Evolutionary conservation across 2,888 invertebrate genomes (phyloP), one percentile per base, ranked within the genome.

Genomic region (Sarcophaga carnaria): DNA sequence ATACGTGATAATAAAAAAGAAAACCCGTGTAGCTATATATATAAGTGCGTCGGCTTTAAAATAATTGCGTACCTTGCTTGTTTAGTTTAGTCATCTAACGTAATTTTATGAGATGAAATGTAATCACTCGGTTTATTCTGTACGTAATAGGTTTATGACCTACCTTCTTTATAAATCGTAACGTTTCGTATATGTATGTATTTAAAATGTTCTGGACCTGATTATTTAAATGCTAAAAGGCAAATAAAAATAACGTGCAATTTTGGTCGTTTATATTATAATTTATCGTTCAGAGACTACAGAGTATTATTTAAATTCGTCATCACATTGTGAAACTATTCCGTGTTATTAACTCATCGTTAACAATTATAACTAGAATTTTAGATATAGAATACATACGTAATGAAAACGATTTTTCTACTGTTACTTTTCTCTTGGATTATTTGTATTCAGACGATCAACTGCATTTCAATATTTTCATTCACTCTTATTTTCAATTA

Each of bases 401-500:
- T 20, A 67, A 47, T n/a, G 37, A 45, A 45, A 67, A 67, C 20
- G n/a, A 37, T 37, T 71, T 27, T 12, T n/a, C n/a, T 20, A 11
- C 25, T 37, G 12, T 60, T 45, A 20, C 17, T 62, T 60, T 14
- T 6, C 27, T 60, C 14, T 62, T 71, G 20, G 59, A 37, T 62
- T 45, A 47, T 64, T 63, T 20, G 17, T 47, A 60, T 67, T 59
- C 37, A 67, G 60, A 62, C 70, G 69, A 63, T 63, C 78, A 70
- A 62, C 69, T 60, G 72, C 22, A 69, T n/a, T 64, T 54, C 54
- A 4, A 54, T 14, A 54, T 54, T 54, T 17, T 49, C 37, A n/a
- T 71, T 79, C 70, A 66, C 67, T 66, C 66, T 77, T 66, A 27
- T 67, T 77, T 45, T 60, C 62, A 27, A 74, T 54, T 54, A 14